A percentile compares a stretch with the other conserved stretches of the same genome.
These are phyloP conservation scores for Aphis gossypii DNA, from an alignment of 1,140 invertebrate species.

Conservation along the genomic window DNA sequence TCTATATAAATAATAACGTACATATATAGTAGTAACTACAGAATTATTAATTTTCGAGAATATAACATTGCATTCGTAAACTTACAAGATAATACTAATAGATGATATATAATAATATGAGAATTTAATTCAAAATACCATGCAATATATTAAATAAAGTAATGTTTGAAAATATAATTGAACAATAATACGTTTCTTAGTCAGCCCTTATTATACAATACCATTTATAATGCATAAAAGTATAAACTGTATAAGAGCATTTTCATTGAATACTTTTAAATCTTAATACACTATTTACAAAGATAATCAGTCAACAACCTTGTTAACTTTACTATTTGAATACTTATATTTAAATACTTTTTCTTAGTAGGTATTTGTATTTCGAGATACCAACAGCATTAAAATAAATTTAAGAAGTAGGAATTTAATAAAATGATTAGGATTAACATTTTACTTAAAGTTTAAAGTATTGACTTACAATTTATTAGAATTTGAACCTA, in stretches of 20 bases:
- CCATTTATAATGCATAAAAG: background rate
- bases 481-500: no score
- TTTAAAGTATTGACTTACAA: no score
- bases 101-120: background rate
- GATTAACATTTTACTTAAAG: no score
- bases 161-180: background rate
- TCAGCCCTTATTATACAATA: background rate
- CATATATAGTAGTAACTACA: background rate
- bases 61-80: background rate
- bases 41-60: background rate
- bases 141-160: background rate
- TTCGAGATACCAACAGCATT: no score
- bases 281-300: no score
- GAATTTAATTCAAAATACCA: background rate
- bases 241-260: no score
- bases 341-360: no score
- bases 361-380: no score
- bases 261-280: no score
- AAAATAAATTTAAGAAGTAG: no score
- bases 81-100: background rate
- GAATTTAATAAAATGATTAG: no score
- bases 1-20: background rate
- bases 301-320: background rate
- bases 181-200: background rate
- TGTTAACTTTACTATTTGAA: no score